Evolutionary conservation across 2,888 invertebrate genomes (phyloP).

Genomic region (Parascotia fuliginaria): DNA sequence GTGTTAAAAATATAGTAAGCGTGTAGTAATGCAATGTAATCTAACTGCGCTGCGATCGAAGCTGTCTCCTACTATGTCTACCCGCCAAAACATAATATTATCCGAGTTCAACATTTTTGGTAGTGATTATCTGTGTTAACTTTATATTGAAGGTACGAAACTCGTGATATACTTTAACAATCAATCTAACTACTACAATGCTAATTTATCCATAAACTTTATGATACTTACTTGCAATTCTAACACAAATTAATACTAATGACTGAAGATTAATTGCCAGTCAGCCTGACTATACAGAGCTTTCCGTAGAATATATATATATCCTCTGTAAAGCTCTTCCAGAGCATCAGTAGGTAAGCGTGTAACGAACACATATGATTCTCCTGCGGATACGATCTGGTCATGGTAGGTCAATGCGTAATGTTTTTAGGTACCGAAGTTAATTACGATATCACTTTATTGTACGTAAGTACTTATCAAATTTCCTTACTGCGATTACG

Average conservation of each 20-base stretch:
- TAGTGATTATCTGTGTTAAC: neutral
- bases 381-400: conserved; percentile 49
- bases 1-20: too few relatives aligned
- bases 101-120: too few relatives aligned
- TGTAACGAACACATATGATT: conserved; percentile 48
- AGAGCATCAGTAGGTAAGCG: conserved; percentile 32
- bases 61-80: too few relatives aligned
- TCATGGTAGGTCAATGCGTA: conserved; percentile 49
- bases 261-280: conserved; percentile 32
- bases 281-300: conserved; percentile 29
- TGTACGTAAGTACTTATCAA: neutral
- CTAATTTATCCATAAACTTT: conserved; percentile 26
- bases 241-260: conserved; percentile 26
- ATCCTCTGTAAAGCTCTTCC: conserved; percentile 38
- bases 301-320: conserved; percentile 36
- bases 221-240: conserved; percentile 5
- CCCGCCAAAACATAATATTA: too few relatives aligned
- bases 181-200: conserved; percentile 24
- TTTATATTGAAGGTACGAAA: conserved; percentile 8
- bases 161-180: conserved; percentile 22
- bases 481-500: too few relatives aligned
- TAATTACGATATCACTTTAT: conserved; percentile 32
- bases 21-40: too few relatives aligned
- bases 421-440: conserved; percentile 38
- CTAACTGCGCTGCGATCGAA: too few relatives aligned